Evolutionary conservation across 2,113 vertebrate genomes (phyloP), one percentile per base, ranked within the genome.

Genomic region (Chionomys nivalis): DNA sequence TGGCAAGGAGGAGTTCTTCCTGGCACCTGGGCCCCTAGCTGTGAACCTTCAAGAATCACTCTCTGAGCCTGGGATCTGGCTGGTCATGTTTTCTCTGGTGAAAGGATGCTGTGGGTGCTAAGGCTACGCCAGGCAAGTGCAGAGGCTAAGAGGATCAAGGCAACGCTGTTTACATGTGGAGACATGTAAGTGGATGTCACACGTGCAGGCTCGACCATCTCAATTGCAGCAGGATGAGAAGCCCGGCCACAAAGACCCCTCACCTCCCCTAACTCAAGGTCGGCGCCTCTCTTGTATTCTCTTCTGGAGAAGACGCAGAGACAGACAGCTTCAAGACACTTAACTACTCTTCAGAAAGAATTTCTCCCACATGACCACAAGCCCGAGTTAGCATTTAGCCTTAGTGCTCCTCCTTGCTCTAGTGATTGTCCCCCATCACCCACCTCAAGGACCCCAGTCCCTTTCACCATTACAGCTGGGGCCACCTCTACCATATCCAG

Each of bases 21-120:
- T 0, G 2, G 58, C n/a, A 36, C 42, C 55, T 10, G 31, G 4
- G 55, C 26, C 77, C 52, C 21, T n/a, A 66, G 47, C 77, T 68
- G 42, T 12, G 0, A 58, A 42, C 12, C 49, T 33, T 31, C 26
- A 16, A 14, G 8, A 26, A 26, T 44, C 39, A 7, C 12, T 31
- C 23, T 23, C 12, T 24, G 3, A 1, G 70, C 33, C 42, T 81
- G 7, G 1, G 14, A 65, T 44, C 26, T 23, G 28, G 63, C 39
- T n/a, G 42, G 17, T 63, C 55, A 7, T 28, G 26, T 52, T 42
- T 47, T 4, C 79, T 63, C 17, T 21, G 28, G 7, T 1, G 7
- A 11, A 65, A 52, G 1, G 26, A 28, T 36, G 0, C 3, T 36
- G 39, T 7, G 42, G 58, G 19, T 0, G 0, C 21, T 33, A 58